These are phyloP conservation scores for Drosophila neoperkinsi DNA, from an alignment of 2,888 invertebrate genomes.

Conservation along the genomic window DNA sequence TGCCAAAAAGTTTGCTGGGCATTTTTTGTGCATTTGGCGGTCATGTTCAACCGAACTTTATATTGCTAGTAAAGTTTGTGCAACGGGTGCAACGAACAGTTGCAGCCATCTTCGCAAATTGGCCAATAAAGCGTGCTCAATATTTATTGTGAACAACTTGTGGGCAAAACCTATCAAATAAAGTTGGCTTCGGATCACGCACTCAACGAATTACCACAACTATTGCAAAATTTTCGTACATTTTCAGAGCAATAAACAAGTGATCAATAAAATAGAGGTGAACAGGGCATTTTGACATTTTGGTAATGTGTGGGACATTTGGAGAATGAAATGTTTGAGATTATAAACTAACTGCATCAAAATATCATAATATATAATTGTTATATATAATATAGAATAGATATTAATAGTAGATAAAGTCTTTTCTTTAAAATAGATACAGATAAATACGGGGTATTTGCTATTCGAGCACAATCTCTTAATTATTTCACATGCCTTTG, in stretches of 20 bases:
- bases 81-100: slow-evolving; percentile 27
- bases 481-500: background rate
- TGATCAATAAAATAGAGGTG: background rate
- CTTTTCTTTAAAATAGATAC: background rate
- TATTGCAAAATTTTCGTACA: slow-evolving; percentile 25
- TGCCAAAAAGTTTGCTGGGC: slow-evolving; percentile 3
- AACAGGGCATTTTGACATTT: background rate
- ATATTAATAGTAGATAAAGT: background rate
- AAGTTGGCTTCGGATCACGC: slow-evolving; percentile 34
- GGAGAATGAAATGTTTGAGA: background rate
- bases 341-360: too few relatives aligned
- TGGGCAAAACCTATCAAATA: slow-evolving; percentile 61
- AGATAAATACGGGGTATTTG: background rate
- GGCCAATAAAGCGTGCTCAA: slow-evolving; percentile 72
- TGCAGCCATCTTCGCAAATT: slow-evolving; percentile 52
- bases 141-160: slow-evolving; percentile 61
- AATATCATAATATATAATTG: background rate
- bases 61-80: slow-evolving; percentile 38
- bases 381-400: background rate
- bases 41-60: slow-evolving; percentile 35
- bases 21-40: background rate
- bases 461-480: background rate
- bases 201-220: slow-evolving; percentile 22
- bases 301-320: background rate
- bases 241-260: slow-evolving; percentile 1